Conservation (phyloP, 2,113 vertebrate species). For the Cynopterus brachyotis region DNA sequence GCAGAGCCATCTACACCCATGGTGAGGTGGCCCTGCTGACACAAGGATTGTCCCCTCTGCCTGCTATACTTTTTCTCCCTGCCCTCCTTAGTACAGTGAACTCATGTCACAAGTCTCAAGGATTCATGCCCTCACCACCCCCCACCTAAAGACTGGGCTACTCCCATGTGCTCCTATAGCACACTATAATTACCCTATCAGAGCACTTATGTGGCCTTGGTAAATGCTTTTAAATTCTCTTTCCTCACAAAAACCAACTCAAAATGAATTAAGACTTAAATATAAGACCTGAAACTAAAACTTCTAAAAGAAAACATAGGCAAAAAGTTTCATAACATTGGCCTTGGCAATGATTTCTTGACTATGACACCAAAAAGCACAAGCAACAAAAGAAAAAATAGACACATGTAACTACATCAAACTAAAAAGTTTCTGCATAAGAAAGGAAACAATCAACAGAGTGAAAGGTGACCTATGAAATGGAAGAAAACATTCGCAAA, state of each 20-base stretch:
- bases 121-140: neutral
- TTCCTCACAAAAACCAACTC: neutral
- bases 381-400: neutral
- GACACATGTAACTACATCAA: too few relatives aligned
- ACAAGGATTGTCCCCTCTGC: neutral
- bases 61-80: neutral
- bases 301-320: neutral
- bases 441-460: neutral
- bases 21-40: too few relatives aligned
- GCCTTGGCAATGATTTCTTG: neutral
- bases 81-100: neutral
- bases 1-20: too few relatives aligned
- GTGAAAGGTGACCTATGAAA: neutral
- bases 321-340: neutral
- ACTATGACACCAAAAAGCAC: neutral
- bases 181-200: neutral
- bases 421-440: neutral
- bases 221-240: neutral
- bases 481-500: neutral
- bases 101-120: neutral
- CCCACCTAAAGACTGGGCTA: accelerated
- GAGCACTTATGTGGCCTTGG: neutral
- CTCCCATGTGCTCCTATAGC: neutral
- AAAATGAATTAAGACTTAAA: neutral
- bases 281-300: neutral